Conservation (phyloP, 2,888 invertebrate genomes). For the Dascillus cervinus region DNA sequence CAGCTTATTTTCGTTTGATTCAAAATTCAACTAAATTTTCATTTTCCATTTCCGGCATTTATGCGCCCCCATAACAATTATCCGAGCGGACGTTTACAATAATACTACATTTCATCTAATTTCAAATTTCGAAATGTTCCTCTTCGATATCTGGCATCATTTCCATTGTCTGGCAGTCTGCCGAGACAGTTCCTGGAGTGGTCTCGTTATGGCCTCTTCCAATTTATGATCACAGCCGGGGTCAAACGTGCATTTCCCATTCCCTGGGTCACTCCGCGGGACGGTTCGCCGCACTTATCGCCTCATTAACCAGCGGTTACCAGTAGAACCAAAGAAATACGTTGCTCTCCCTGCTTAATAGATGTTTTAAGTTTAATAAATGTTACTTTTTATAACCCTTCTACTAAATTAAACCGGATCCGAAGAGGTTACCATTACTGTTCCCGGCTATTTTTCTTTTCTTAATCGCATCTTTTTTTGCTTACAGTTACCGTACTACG, state of each 20-base stretch:
- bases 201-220: constrained; percentile 16
- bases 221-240: constrained; percentile 16
- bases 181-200: constrained; percentile 16
- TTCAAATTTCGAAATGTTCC: not conserved
- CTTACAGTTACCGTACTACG: constrained; percentile 36
- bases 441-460: not conserved
- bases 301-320: constrained; percentile 23
- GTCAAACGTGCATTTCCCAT: constrained; percentile 18
- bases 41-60: too few relatives aligned
- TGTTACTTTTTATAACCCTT: constrained; percentile 18
- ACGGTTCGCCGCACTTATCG: constrained; percentile 18
- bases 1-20: too few relatives aligned
- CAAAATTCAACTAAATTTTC: too few relatives aligned
- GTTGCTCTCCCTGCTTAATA: constrained; percentile 15
- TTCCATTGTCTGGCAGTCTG: constrained; percentile 15
- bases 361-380: constrained; percentile 20
- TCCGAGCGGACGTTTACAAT: too few relatives aligned
- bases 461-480: constrained; percentile 10
- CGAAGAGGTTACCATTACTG: not conserved
- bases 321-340: constrained; percentile 20
- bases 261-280: constrained; percentile 12
- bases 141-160: constrained; percentile 15
- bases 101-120: not conserved
- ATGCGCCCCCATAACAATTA: too few relatives aligned
- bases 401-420: constrained; percentile 18